Evolutionary conservation across 2,797 vertebrate genomes (phyloP).

Genomic region (Aselliscus stoliczkanus): DNA sequence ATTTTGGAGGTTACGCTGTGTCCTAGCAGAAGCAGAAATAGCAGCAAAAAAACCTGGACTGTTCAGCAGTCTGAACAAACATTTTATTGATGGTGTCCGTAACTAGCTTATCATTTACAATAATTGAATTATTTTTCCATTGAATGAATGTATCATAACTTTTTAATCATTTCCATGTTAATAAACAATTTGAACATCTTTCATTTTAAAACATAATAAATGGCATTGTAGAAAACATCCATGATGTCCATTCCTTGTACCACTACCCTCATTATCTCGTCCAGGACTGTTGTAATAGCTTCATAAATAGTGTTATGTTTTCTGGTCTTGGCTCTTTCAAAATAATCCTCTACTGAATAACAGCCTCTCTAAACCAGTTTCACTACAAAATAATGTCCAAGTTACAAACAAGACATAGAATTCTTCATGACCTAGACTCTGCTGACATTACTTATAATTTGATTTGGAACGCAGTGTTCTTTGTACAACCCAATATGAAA

Average conservation of each 20-base stretch:
- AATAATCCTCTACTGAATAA: neutral
- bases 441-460: neutral
- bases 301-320: neutral
- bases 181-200: conserved; percentile 9
- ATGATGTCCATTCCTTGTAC: neutral
- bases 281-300: neutral
- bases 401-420: neutral
- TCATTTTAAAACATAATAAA: neutral
- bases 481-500: neutral
- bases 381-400: neutral
- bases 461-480: neutral
- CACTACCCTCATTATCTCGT: neutral
- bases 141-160: neutral
- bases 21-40: neutral
- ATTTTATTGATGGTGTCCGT: neutral
- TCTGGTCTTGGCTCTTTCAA: neutral
- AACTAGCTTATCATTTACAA: neutral
- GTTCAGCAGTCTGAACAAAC: neutral
- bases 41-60: neutral
- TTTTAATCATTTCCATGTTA: neutral
- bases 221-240: neutral
- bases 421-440: neutral
- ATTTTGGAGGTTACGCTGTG: neutral
- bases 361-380: neutral
- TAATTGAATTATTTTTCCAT: neutral